Evolutionary conservation across 1,140 invertebrate species (phyloP).

Genomic region (Heliconius hermathena): DNA sequence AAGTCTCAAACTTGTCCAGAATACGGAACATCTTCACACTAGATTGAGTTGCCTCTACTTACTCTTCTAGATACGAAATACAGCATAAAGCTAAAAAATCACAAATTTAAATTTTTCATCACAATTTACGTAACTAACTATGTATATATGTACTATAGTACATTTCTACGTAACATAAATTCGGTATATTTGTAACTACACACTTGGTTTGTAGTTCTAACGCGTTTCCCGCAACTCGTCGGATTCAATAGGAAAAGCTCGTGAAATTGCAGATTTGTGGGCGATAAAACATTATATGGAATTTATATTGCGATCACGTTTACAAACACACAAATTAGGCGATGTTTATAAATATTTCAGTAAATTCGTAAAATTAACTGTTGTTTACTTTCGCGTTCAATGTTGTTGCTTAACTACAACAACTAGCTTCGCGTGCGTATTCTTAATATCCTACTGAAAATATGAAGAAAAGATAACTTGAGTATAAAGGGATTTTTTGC

Average conservation of each 20-base stretch:
- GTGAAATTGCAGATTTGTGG: constrained; percentile 33
- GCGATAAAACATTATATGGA: constrained; percentile 36
- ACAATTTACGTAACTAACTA: too few species aligned
- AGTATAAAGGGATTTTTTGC: too few species aligned
- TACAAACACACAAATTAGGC: constrained; percentile 37
- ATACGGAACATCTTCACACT: too few species aligned
- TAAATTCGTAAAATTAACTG: constrained; percentile 29
- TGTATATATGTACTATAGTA: too few species aligned
- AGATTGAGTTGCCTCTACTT: too few species aligned
- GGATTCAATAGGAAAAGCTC: constrained; percentile 16
- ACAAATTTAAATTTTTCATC: neutral
- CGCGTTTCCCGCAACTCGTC: constrained; percentile 28
- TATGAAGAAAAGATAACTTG: neutral
- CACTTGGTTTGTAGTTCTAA: neutral
- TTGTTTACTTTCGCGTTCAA: constrained; percentile 22
- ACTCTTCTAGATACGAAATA: too few species aligned
- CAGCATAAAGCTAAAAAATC: neutral
- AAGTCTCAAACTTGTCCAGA: too few species aligned
- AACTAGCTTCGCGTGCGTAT: neutral
- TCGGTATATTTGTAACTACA: neutral
- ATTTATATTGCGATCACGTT: constrained; percentile 37
- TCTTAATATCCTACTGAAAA: neutral
- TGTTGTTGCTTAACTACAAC: constrained; percentile 15
- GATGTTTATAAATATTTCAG: constrained; percentile 38
- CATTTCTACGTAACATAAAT: neutral